Evolutionary conservation across 2,797 vertebrate species (phyloP).

Genomic region (Holocentrus rufus): DNA sequence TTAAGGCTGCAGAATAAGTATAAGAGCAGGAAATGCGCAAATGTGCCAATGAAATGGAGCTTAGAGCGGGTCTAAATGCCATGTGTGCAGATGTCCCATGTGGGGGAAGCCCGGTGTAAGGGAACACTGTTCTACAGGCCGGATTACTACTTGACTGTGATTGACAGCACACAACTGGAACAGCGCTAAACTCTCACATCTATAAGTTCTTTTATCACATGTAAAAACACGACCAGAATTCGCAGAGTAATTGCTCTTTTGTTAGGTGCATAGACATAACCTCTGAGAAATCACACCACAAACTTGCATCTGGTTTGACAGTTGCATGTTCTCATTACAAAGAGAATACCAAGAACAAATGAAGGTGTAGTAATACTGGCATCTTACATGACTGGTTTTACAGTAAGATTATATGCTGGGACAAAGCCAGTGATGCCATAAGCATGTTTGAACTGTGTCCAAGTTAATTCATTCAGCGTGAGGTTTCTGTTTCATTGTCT

Average conservation of each 20-base stretch:
- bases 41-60: slow-evolving; percentile 60
- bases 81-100: slow-evolving; percentile 67
- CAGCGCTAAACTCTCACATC: slow-evolving; percentile 7
- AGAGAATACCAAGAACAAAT: background rate
- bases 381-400: slow-evolving; percentile 55
- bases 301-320: background rate
- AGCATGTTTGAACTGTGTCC: slow-evolving; percentile 17
- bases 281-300: background rate
- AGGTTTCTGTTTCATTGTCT: slow-evolving; percentile 50
- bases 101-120: slow-evolving; percentile 56
- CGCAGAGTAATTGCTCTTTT: slow-evolving; percentile 3
- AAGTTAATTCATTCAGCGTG: slow-evolving; percentile 40
- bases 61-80: slow-evolving; percentile 57
- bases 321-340: background rate
- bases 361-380: slow-evolving; percentile 18
- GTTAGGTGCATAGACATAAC: slow-evolving; percentile 3
- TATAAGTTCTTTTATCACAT: slow-evolving; percentile 17
- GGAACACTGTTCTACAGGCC: slow-evolving; percentile 58
- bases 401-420: slow-evolving; percentile 38
- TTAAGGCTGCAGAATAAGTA: slow-evolving; percentile 31
- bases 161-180: slow-evolving; percentile 68
- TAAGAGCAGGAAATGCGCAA: slow-evolving; percentile 60
- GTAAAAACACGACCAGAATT: slow-evolving; percentile 21
- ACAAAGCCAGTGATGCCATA: slow-evolving; percentile 29
- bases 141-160: slow-evolving; percentile 50